Base-by-base conservation (phyloP, 92 coral and sea anemone species). In the Epizoanthus illoricatus region DNA sequence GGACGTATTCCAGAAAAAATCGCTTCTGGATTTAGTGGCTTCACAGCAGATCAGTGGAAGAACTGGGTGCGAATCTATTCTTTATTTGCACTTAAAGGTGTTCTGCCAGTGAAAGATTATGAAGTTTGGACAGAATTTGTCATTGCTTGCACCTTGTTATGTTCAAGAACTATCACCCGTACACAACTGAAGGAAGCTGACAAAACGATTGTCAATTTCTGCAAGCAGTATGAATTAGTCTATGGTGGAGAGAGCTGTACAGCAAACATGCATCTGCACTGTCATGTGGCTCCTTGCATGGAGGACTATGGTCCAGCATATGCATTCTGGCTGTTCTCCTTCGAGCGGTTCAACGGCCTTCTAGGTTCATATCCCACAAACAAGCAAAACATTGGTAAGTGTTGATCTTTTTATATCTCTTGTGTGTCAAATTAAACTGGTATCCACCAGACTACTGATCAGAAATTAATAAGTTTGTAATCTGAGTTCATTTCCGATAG, bases 1-100 rank as follows among this genome's bases (percentile, higher is more conserved):
- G 90, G 89, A 39, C 80, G 94, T 4, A 85, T 85, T 54, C 92
- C 92, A 2, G 72, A 69, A 21, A 88, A 71, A 71, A 71, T 71
- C 15, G 76, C 43, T 9, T 19, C 76, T 71, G 76, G 76, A 9
- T 71, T 71, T 71, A 49, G 47, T 71, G 76, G 76, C 0, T 19
- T n/a, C n/a, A n/a, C n/a, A n/a, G n/a, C 76, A 17, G 76, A 71
- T 49, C 76, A 71, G 76, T 71, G 40, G 21, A 71, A 71, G 52
- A 71, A 71, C 49, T 71, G 76, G 76, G 49, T 17, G 9, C 11
- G 40, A 10, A 10, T 19, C 20, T 71, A 28, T 36, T 71, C 76
- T 71, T 10, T 18, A 8, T 71, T 23, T 71, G 76, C 76, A 5
- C 28, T 71, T 8, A 71, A 40, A 40, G 76, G 49, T 19, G 3